Base-by-base conservation (phyloP, 2,113 vertebrate genomes). In the Prunella fulvescens region DNA sequence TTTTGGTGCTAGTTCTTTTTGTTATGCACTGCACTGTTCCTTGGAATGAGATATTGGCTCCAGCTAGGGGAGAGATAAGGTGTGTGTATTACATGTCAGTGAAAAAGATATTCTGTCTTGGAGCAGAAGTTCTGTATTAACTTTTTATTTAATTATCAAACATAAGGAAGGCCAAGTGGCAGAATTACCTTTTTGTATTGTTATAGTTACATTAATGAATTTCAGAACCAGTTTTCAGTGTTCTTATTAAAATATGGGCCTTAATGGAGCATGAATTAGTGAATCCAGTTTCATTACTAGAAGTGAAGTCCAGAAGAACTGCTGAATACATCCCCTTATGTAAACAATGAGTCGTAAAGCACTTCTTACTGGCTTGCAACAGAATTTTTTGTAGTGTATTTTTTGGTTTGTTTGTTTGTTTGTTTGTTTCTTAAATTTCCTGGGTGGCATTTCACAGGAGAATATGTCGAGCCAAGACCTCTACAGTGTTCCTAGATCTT, bases 71-170 rank as follows among this genome's bases (percentile, higher is more conserved):
- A 74, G 28, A 86, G 86, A 86, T 92, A 65, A 88, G 35, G 33
- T 66, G 24, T 87, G 93, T 91, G 14, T 85, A 48, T 95, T 93
- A 44, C 0, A 1, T 82, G 72, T 42, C 58, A 48, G 58, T 76
- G 74, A 67, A 82, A 87, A 85, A 69, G 58, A 50, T 77, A 69
- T 7, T 82, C 37, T 42, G 28, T 56, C 74, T 83, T 88, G 79
- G 35, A 88, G 39, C 18, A 77, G 29, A 61, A 83, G 29, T 70
- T 80, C 37, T 76, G 14, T 81, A n/a, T 86, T 90, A 69, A 82
- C 28, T 37, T 83, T 74, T 69, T 64, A 53, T 86, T 86, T 93
- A 60, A 51, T 78, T 95, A 16, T 48, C 20, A 35, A 44, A 35
- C 22, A 39, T 1, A 14, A 69, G n/a, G 10, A 70, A 57, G 40